Evolutionary conservation across 1,140 invertebrate genomes (phyloP).

Genomic region (Zaprionus inermis): DNA sequence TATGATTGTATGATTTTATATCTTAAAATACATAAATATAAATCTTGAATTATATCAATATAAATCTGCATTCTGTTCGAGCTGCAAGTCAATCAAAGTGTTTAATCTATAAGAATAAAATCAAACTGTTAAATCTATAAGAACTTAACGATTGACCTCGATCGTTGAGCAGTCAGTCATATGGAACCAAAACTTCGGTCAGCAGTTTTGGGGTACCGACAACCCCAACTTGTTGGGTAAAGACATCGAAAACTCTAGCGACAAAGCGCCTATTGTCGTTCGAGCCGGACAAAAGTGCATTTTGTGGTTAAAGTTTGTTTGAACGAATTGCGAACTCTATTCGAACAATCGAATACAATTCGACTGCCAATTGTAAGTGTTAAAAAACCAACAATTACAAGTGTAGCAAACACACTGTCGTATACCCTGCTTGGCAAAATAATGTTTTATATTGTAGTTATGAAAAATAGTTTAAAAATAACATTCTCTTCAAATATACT

Average conservation of each 20-base stretch:
- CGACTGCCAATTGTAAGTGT: not conserved
- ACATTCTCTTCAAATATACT: not conserved
- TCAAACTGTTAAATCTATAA: conserved; percentile 53
- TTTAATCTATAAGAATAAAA: conserved; percentile 53
- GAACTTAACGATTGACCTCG: conserved; percentile 41
- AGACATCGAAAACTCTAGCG: conserved; percentile 23
- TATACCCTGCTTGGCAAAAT: not conserved
- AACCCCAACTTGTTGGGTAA: conserved; percentile 3
- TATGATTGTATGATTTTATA: too few species aligned
- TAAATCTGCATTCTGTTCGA: too few species aligned
- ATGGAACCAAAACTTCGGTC: conserved; percentile 44
- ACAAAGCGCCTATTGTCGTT: conserved; percentile 17
- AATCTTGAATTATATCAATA: too few species aligned
- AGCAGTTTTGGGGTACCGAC: too few species aligned
- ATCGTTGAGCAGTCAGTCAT: conserved; percentile 52
- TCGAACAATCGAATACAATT: conserved; percentile 5
- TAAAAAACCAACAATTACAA: conserved; percentile 9
- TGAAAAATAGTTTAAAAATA: too few species aligned
- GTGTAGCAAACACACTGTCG: conserved; percentile 25
- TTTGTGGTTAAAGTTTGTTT: conserved; percentile 46
- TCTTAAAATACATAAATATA: too few species aligned
- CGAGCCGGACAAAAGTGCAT: conserved; percentile 40
- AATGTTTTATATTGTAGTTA: not conserved
- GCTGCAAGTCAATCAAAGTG: conserved; percentile 44
- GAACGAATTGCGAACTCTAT: conserved; percentile 33